Conservation (phyloP, 2,797 vertebrate species). For the Pseudopleuronectes americanus region DNA sequence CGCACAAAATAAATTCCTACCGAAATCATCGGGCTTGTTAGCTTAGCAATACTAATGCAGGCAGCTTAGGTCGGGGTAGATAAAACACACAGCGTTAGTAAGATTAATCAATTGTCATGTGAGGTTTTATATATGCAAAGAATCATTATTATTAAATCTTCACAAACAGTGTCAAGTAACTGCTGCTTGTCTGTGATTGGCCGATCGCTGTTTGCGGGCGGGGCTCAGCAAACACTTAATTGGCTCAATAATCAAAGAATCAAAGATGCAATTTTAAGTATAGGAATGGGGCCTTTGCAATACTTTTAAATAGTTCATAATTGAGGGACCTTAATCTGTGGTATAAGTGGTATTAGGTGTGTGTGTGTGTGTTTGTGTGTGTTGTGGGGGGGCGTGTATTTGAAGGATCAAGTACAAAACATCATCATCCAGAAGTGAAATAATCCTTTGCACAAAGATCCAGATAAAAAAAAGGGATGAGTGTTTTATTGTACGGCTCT, state of each 20-base stretch:
- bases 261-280: slow-evolving; percentile 19
- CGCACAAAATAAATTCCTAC: neutral
- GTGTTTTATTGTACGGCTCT: slow-evolving; percentile 12
- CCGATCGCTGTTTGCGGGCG: slow-evolving; percentile 1
- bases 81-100: neutral
- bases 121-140: no score
- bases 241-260: neutral
- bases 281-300: slow-evolving; percentile 52
- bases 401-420: neutral
- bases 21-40: slow-evolving; percentile 1
- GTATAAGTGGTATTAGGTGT: slow-evolving; percentile 30
- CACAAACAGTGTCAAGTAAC: no score
- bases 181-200: neutral
- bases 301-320: slow-evolving; percentile 29
- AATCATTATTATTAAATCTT: no score
- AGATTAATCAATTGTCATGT: neutral
- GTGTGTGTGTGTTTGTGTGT: slow-evolving; percentile 3
- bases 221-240: slow-evolving; percentile 22
- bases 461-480: slow-evolving; percentile 11
- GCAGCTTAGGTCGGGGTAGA: no score
- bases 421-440: neutral
- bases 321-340: slow-evolving; percentile 27
- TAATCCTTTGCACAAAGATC: slow-evolving; percentile 22
- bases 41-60: neutral
- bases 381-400: neutral